Conservation (phyloP, 2,888 invertebrate species). For the Prosapia bicincta region DNA sequence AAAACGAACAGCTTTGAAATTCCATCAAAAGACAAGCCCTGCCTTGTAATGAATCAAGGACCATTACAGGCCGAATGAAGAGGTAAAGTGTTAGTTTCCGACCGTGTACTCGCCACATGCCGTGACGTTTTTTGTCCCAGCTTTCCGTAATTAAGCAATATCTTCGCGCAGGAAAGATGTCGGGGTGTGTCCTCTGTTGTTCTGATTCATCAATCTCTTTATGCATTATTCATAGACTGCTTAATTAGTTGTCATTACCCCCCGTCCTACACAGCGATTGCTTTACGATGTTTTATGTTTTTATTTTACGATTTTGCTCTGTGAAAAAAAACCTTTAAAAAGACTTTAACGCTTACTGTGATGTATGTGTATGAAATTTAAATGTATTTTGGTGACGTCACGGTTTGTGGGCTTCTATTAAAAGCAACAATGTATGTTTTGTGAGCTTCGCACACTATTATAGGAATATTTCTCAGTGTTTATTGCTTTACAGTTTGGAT, state of each 20-base stretch:
- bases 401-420: too few relatives aligned
- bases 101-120: background rate
- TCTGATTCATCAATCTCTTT: background rate
- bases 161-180: background rate
- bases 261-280: background rate
- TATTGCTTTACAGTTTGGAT: too few relatives aligned
- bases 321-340: too few relatives aligned
- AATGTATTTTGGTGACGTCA: too few relatives aligned
- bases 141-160: background rate
- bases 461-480: too few relatives aligned
- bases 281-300: too few relatives aligned
- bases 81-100: background rate
- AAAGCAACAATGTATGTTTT: too few relatives aligned
- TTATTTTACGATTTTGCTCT: too few relatives aligned
- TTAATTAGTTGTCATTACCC: background rate
- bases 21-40: background rate
- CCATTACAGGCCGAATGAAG: background rate
- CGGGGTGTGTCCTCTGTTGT: background rate
- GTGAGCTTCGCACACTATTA: too few relatives aligned
- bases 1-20: background rate
- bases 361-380: too few relatives aligned
- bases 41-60: background rate
- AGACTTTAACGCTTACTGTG: too few relatives aligned
- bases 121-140: background rate
- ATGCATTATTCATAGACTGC: background rate